Conservation (phyloP, 64 coral and sea anemone species). For the Catalaphyllia jardinei region DNA sequence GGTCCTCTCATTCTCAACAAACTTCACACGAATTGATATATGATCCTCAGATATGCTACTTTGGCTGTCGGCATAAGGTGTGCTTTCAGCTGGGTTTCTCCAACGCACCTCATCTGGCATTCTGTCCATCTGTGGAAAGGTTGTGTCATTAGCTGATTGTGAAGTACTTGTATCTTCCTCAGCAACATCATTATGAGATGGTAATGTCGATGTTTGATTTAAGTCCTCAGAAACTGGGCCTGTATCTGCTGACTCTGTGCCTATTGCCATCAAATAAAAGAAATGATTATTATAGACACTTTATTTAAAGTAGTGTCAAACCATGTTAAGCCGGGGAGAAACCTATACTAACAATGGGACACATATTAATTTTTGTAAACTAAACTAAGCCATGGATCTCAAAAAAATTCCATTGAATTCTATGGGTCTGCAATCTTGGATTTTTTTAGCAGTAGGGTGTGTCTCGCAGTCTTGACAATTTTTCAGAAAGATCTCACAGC, state of each 20-base stretch:
- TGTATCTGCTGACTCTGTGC: not conserved
- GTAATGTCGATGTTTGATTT: not conserved
- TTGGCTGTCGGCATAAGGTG: not conserved
- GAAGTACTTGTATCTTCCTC: not conserved
- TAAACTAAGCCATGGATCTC: too few relatives aligned
- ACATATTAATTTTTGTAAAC: too few relatives aligned
- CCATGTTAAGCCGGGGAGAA: too few relatives aligned
- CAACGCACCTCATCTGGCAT: not conserved
- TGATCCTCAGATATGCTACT: not conserved
- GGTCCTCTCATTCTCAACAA: constrained; percentile 68
- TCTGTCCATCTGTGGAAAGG: not conserved
- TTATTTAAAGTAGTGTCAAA: too few relatives aligned
- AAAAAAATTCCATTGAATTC: too few relatives aligned
- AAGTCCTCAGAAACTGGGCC: not conserved
- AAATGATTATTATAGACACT: not conserved
- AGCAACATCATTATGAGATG: not conserved
- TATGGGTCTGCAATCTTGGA: too few relatives aligned
- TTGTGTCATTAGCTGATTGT: not conserved
- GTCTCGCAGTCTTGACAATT: too few relatives aligned
- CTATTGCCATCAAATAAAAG: not conserved
- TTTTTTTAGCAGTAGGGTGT: too few relatives aligned
- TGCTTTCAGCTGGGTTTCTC: not conserved
- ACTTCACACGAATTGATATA: constrained; percentile 75
- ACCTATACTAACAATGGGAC: too few relatives aligned
- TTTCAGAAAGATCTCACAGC: too few relatives aligned